Conservation (phyloP, 2,113 vertebrate species). For the Coregonus clupeaformis region DNA sequence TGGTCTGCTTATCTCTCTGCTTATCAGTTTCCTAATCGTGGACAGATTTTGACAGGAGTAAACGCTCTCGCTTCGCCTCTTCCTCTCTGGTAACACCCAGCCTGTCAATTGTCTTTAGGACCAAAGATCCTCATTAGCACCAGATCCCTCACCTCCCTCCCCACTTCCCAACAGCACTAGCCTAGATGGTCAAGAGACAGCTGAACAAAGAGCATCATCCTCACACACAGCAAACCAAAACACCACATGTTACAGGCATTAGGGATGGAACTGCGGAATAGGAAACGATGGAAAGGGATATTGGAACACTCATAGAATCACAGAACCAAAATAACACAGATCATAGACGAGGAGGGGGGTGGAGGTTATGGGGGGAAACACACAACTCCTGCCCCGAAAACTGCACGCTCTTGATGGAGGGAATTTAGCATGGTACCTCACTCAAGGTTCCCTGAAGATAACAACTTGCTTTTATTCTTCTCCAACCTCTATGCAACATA, state of each 20-base stretch:
- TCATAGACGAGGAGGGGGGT: not conserved
- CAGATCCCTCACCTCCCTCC: not conserved
- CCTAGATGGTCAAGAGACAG: not conserved
- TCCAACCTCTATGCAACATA: conserved; percentile 51
- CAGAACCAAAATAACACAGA: conserved; percentile 10
- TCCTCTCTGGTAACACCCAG: too few relatives aligned
- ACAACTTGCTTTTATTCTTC: conserved; percentile 61
- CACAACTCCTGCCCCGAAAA: conserved; percentile 19
- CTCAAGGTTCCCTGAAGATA: conserved; percentile 40
- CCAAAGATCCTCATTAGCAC: too few relatives aligned
- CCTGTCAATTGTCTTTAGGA: too few relatives aligned
- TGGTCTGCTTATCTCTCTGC: too few relatives aligned
- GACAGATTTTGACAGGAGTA: too few relatives aligned
- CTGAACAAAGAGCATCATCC: not conserved
- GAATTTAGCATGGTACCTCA: conserved; percentile 29
- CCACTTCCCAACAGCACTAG: not conserved
- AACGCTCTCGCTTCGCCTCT: too few relatives aligned
- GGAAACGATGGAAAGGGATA: conserved; percentile 45
- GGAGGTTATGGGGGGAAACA: not conserved
- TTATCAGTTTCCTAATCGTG: too few relatives aligned
- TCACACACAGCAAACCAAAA: conserved; percentile 40
- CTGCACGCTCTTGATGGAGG: conserved; percentile 35
- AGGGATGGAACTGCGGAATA: conserved; percentile 42
- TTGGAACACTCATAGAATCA: conserved; percentile 17
- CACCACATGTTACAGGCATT: conserved; percentile 64